Conservation (phyloP, 2,113 vertebrate species). For the Phalacrocorax aristotelis region DNA sequence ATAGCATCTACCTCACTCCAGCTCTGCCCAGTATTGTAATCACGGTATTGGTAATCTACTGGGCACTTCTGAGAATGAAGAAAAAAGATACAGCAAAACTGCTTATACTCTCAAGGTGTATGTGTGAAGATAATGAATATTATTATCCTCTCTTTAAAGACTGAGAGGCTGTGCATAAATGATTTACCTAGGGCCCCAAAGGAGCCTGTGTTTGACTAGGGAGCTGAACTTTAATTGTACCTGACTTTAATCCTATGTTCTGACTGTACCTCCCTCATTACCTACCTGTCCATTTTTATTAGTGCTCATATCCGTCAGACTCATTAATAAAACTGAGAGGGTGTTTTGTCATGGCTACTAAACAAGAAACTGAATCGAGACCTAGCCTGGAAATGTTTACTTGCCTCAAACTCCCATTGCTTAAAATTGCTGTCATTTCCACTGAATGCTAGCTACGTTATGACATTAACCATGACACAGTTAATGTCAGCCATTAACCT, state of each 20-base stretch:
- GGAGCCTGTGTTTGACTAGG: slow-evolving; percentile 38
- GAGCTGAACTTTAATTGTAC: slow-evolving; percentile 61
- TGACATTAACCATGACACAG: neutral
- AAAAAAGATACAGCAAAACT: neutral
- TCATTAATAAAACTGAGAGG: slow-evolving; percentile 40
- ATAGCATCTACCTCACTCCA: neutral
- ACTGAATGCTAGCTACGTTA: neutral
- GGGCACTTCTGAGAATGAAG: slow-evolving; percentile 8
- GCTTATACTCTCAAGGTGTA: neutral
- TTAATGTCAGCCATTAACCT: slow-evolving; percentile 25
- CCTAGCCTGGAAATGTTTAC: neutral
- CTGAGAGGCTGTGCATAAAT: slow-evolving; percentile 16
- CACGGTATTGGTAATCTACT: neutral
- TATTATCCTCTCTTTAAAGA: slow-evolving; percentile 51
- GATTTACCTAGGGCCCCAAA: slow-evolving; percentile 35
- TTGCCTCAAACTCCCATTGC: neutral
- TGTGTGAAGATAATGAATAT: slow-evolving; percentile 32
- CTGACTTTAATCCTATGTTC: slow-evolving; percentile 49
- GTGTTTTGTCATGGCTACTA: slow-evolving; percentile 14
- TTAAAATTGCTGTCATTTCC: slow-evolving; percentile 8
- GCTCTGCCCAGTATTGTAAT: neutral
- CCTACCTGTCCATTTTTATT: slow-evolving; percentile 55
- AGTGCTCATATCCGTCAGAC: slow-evolving; percentile 24
- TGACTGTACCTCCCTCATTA: slow-evolving; percentile 51
- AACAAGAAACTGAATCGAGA: neutral